phyloP scores from a whole-genome alignment of 2,113 vertebrate genomes.

The Chaetodon trifascialis region DNA sequence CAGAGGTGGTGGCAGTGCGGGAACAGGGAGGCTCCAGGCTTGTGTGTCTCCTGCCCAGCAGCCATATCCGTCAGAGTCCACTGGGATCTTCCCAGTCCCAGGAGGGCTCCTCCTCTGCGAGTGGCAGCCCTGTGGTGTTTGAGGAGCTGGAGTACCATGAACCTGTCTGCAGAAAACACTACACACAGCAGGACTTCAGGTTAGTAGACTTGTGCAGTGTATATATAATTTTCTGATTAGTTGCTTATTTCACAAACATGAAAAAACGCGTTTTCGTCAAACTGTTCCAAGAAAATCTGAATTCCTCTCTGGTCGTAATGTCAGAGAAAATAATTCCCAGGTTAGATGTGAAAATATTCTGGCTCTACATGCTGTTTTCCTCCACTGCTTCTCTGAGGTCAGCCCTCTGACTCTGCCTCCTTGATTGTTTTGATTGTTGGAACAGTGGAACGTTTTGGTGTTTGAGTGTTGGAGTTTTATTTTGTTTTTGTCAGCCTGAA shows the following conservation, averaged over 20 bases:
- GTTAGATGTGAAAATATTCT: too few species aligned
- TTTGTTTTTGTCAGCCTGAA: too few species aligned
- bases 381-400: too few species aligned
- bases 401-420: too few species aligned
- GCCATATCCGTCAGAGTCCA: constrained; percentile 93
- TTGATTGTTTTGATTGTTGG: too few species aligned
- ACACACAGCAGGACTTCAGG: constrained; percentile 90
- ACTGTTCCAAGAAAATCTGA: too few species aligned
- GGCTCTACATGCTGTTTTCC: too few species aligned
- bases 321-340: too few species aligned
- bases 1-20: constrained; percentile 90
- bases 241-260: not conserved
- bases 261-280: not conserved
- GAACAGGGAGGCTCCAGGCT: constrained; percentile 92
- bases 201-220: constrained; percentile 52
- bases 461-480: too few species aligned
- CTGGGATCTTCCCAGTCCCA: constrained; percentile 94
- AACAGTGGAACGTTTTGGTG: too few species aligned
- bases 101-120: constrained; percentile 90
- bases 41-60: constrained; percentile 92
- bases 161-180: constrained; percentile 93
- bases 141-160: constrained; percentile 98
- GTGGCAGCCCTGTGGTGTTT: constrained; percentile 94
- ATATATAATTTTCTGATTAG: not conserved
- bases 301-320: too few species aligned